phyloP scores from a whole-genome alignment of 1,140 invertebrate genomes.

The Amphibalanus amphitrite region DNA sequence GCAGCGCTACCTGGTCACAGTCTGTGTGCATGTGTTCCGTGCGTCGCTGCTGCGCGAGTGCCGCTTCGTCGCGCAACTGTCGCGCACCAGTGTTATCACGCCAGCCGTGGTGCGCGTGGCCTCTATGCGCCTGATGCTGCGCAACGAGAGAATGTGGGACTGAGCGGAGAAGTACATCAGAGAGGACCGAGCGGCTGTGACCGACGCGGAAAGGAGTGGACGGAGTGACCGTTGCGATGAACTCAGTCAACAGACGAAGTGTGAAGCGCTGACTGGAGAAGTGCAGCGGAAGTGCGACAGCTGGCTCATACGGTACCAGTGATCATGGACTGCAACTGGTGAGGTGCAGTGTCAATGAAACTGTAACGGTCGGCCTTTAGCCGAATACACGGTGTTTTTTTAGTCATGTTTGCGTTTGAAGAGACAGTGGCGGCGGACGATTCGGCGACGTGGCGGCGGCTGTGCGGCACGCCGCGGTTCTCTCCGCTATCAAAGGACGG shows the following conservation, averaged over 20 bases:
- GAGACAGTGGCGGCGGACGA: background rate
- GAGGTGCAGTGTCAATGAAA: too few species aligned
- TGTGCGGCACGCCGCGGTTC: background rate
- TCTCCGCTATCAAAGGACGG: background rate
- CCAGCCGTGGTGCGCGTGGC: background rate
- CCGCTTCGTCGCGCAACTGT: background rate
- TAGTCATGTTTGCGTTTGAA: background rate
- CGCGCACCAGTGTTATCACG: background rate
- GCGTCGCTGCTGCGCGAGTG: background rate
- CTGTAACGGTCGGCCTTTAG: too few species aligned
- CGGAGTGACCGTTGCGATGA: too few species aligned
- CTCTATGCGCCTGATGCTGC: background rate
- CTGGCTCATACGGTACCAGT: too few species aligned
- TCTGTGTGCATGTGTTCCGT: background rate
- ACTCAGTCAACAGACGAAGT: too few species aligned
- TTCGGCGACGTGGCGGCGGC: background rate
- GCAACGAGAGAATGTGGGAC: background rate
- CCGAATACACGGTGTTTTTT: background rate
- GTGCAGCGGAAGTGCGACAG: too few species aligned
- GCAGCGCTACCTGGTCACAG: background rate
- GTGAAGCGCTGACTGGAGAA: too few species aligned
- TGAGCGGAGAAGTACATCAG: background rate
- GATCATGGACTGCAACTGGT: too few species aligned
- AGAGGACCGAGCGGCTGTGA: too few species aligned
- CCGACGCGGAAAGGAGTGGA: too few species aligned